phyloP scores from a whole-genome alignment of 2,888 invertebrate species.

The Andrena hattorfiana region DNA sequence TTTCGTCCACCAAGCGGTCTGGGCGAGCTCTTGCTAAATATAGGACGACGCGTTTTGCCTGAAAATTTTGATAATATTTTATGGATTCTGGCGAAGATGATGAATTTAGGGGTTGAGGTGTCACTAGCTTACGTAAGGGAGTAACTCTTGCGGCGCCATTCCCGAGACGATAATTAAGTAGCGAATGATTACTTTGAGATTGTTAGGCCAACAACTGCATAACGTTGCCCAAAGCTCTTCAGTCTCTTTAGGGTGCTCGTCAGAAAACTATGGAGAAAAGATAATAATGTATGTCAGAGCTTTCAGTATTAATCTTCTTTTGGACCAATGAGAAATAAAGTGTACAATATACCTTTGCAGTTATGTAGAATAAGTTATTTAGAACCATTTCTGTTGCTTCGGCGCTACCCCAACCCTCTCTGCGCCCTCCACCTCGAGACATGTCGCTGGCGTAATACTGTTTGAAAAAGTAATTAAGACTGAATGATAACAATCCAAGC shows the following conservation, averaged over 20 bases:
- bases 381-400: constrained; percentile 99
- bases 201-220: constrained; percentile 98
- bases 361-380: constrained; percentile 99
- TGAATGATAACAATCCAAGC: neutral
- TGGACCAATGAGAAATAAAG: neutral
- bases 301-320: neutral
- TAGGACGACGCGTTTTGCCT: constrained; percentile 98
- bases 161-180: constrained; percentile 98
- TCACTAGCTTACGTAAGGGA: constrained; percentile 92
- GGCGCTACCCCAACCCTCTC: constrained; percentile 98
- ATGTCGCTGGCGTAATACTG: constrained; percentile 87
- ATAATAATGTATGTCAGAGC: neutral
- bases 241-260: constrained; percentile 97
- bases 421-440: constrained; percentile 89
- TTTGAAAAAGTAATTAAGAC: constrained; percentile 48
- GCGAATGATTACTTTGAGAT: constrained; percentile 97
- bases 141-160: constrained; percentile 97
- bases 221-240: constrained; percentile 98
- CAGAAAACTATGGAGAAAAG: constrained; percentile 91
- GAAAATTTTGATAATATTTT: constrained; percentile 39
- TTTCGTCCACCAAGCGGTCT: constrained; percentile 96
- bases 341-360: constrained; percentile 91
- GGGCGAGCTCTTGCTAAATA: constrained; percentile 97
- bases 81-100: constrained; percentile 15
- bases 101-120: neutral